These are phyloP conservation scores for Bombus cullumanus DNA, from an alignment of 1,140 invertebrate species.

Conservation along the genomic window DNA sequence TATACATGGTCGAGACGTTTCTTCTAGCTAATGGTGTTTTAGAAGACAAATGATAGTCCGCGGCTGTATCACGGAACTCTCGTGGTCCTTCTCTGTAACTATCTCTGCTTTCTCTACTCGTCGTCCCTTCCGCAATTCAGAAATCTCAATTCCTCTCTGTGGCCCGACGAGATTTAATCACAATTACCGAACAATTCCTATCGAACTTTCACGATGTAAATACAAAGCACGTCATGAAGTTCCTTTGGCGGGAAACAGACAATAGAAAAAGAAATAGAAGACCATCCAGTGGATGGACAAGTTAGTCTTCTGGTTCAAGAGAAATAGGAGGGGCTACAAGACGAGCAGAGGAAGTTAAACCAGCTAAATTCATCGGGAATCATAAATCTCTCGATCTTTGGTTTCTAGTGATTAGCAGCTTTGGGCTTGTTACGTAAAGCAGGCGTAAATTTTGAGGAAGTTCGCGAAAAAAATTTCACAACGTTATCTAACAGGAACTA, in stretches of 20 bases:
- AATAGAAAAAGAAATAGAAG: not conserved
- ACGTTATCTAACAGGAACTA: conserved; percentile 45
- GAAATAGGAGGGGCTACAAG: too few relatives aligned
- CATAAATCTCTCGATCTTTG: not conserved
- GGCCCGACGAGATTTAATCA: conserved; percentile 7
- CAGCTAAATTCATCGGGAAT: too few relatives aligned
- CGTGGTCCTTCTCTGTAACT: conserved; percentile 35
- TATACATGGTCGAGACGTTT: not conserved
- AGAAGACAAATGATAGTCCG: not conserved
- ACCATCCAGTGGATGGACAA: not conserved
- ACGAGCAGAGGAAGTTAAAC: not conserved
- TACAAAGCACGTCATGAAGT: not conserved
- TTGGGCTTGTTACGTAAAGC: conserved; percentile 21
- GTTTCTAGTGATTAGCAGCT: not conserved
- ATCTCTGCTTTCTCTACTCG: conserved; percentile 64
- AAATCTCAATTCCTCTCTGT: conserved; percentile 16
- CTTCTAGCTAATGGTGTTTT: not conserved
- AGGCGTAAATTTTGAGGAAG: conserved; percentile 35
- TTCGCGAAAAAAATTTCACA: not conserved
- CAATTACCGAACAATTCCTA: conserved; percentile 24
- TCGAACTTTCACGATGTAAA: conserved; percentile 52
- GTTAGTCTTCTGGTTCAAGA: not conserved
- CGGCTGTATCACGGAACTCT: conserved; percentile 49
- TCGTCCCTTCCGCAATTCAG: conserved; percentile 53
- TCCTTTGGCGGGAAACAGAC: conserved; percentile 32